Evolutionary conservation across 1,140 invertebrate species (phyloP).

Genomic region (Olivierus martensii): DNA sequence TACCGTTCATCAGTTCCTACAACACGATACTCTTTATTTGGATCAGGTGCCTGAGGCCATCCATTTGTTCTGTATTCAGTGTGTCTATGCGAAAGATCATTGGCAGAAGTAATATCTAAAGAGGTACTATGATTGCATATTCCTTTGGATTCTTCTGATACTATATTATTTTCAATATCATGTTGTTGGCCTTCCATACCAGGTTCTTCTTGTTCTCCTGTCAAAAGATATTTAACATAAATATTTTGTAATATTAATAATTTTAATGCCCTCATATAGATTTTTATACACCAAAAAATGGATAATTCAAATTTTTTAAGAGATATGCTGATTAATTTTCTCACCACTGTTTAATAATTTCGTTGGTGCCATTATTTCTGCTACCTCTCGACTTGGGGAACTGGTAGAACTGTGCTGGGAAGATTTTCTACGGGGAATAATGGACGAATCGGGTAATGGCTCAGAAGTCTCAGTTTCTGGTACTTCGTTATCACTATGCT

Average conservation of each 20-base stretch:
- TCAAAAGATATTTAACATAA: too few relatives aligned
- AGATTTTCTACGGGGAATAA: slow-evolving; percentile 5
- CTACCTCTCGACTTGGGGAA: slow-evolving; percentile 64
- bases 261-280: too few relatives aligned
- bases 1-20: neutral
- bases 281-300: too few relatives aligned
- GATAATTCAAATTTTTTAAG: too few relatives aligned
- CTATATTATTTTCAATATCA: too few relatives aligned
- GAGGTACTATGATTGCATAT: too few relatives aligned
- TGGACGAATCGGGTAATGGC: neutral
- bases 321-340: neutral
- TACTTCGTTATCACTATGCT: neutral
- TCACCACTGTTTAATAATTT: slow-evolving; percentile 7
- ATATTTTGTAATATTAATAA: too few relatives aligned
- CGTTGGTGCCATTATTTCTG: slow-evolving; percentile 50
- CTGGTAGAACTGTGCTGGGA: slow-evolving; percentile 23
- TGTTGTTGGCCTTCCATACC: too few relatives aligned
- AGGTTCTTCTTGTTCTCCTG: too few relatives aligned
- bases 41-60: slow-evolving; percentile 13
- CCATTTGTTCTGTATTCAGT: neutral
- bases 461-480: slow-evolving; percentile 1
- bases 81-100: too few relatives aligned
- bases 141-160: too few relatives aligned
- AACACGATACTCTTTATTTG: slow-evolving; percentile 4
- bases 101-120: too few relatives aligned